Percentiles rank a stretch among this genome's conserved stretches.
Conservation (phyloP, 1,140 invertebrate species). For the Drosophila eugracilis region DNA sequence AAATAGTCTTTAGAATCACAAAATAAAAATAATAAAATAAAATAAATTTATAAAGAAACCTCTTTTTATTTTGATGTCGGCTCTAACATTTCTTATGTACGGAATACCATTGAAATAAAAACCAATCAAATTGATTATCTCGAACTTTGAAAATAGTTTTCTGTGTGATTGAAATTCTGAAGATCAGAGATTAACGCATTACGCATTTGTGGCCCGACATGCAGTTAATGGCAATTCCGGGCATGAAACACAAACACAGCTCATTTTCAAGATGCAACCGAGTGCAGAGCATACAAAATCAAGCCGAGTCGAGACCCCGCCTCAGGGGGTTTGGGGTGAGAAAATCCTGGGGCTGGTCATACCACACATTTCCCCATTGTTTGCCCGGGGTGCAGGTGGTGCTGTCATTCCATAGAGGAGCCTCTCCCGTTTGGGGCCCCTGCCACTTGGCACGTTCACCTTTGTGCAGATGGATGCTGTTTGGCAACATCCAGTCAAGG, state of each 20-base stretch:
- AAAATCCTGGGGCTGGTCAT: conserved; percentile 5
- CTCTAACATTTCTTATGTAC: too few species aligned
- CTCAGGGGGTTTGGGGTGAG: conserved; percentile 17
- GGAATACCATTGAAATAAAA: too few species aligned
- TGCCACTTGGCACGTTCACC: conserved; percentile 76
- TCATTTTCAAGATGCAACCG: conserved; percentile 43
- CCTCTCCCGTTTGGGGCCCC: conserved; percentile 26
- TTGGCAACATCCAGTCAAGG: conserved; percentile 69
- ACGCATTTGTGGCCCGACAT: conserved; percentile 40
- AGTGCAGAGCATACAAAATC: conserved; percentile 37
- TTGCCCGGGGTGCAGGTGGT: conserved; percentile 63
- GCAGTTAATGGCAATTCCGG: conserved; percentile 45
- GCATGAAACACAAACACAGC: conserved; percentile 22
- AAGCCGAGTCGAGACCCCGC: conserved; percentile 20
- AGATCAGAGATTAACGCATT: conserved; percentile 30
- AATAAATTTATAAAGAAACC: background rate
- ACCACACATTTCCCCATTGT: conserved; percentile 55
- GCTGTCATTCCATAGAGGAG: background rate
- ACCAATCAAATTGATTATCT: background rate
- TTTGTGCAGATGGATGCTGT: conserved; percentile 56
- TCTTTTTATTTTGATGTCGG: background rate
- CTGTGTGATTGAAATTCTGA: background rate
- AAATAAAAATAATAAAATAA: too few species aligned
- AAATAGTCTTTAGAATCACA: too few species aligned
- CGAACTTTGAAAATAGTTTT: background rate